Base-by-base conservation (phyloP, 2,113 vertebrate genomes). In the Naja naja region DNA sequence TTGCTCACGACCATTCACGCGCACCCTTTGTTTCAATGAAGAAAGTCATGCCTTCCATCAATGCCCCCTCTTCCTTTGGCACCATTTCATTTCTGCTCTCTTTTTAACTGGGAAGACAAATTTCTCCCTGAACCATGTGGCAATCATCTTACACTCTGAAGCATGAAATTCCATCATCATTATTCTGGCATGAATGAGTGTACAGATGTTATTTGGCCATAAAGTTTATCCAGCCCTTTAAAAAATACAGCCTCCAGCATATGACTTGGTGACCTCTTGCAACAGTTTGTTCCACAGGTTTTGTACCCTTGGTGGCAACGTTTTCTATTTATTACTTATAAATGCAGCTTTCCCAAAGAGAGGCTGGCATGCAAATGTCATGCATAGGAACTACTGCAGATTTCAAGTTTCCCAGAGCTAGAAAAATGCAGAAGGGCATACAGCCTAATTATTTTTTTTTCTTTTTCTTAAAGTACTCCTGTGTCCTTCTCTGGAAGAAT, bases 121-220 rank as follows among this genome's bases (percentile, higher is more conserved):
- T 93, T 95, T 92, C 94, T 96, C 94, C 95, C 94, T 96, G 95
- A 97, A 95, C 96, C 95, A 97, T 97, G 96, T 96, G 95, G 96
- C 95, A 97, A 97, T 97, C 96, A 97, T 97, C 97, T 97, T 96
- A 97, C 96, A 97, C 96, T 95, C 96, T 97, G 95, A 97, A 96
- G 97, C 96, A 97, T 96, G 96, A 97, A 97, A 97, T 97, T 97
- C 96, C 96, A 97, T 97, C 96, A 97, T 96, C 96, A 96, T 97
- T 97, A 97, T 96, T 95, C 96, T 95, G 96, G 96, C 95, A 95
- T 97, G 96, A 95, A 94, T 95, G 95, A 93, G 94, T 95, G 90
- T 97, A 96, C 97, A 97, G 96, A 95, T 97, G 96, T 97, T 97
- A 94, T 97, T 97, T 96, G 94, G 94, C 93, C 96, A 95, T 96